Base-by-base conservation (phyloP, 2,797 vertebrate species). In the Linurgus olivaceus region DNA sequence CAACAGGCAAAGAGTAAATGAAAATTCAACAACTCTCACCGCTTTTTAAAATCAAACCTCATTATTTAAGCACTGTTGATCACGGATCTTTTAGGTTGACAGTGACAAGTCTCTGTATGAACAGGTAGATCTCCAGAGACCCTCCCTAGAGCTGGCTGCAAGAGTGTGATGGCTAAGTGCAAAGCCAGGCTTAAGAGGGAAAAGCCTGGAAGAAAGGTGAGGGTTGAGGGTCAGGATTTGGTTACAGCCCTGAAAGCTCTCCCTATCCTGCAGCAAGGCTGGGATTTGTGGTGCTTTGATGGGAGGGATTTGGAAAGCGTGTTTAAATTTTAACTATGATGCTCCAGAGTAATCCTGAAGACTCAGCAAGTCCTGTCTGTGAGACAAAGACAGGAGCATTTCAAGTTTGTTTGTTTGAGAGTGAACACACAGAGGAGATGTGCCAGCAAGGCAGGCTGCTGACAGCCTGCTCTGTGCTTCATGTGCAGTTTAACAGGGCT, bases 381-480 rank as follows among this genome's bases (percentile, higher is more conserved):
- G 50, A 83, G 51, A 65, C 68, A 74, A 65, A 68, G 29, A 40
- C 12, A 21, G 4, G 47, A 61, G 29, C 10, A 9, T 1, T 83
- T 20, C 37, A 77, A 23, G 1, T 11, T 68, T 7, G 58, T 68
- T 62, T 68, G 13, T 13, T 68, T 33, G 20, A 51, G 44, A 51
- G 35, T 0, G 0, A 71, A 33, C 17, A 3, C 33, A 48, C 7
- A 0, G 2, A 40, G 23, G 40, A 67, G 40, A 38, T 72, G 19
- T 65, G 66, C 31, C 65, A 63, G 75, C n/a, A 26, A 23, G 57
- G 38, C 48, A 57, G 38, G 33, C 51, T 92, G 48, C 80, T 59
- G 77, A 38, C 51, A 80, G 57, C 50, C 37, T 54, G 17, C 35
- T 26, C 50, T 10, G 1, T 33, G 45, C 48, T 75, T 62, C 40